These are phyloP conservation scores for Drosophila elegans DNA, from an alignment of 1,140 invertebrate species.

Conservation along the genomic window DNA sequence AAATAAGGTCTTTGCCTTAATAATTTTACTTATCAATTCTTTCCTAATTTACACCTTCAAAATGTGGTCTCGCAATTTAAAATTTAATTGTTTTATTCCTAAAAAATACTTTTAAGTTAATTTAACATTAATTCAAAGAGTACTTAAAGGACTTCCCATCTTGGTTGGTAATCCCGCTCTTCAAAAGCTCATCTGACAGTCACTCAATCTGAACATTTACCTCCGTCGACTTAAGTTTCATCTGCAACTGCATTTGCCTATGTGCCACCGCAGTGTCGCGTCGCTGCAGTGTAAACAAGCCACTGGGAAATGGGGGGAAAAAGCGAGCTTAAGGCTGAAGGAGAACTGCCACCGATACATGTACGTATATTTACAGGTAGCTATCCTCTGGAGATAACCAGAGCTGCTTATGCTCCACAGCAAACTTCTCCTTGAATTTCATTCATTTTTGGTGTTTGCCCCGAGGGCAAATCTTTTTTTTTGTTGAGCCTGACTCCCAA, in stretches of 20 bases:
- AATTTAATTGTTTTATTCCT: no score
- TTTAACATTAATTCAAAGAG: no score
- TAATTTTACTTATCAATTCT: no score
- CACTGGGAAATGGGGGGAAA: constrained; percentile 8
- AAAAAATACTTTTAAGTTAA: no score
- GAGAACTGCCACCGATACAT: constrained; percentile 1
- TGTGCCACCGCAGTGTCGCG: constrained; percentile 42
- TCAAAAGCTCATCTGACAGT: constrained; percentile 7
- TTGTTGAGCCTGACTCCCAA: constrained; percentile 1
- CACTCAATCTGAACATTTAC: constrained; percentile 16
- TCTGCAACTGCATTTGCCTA: constrained; percentile 44
- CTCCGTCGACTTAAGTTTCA: constrained; percentile 21
- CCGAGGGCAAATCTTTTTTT: constrained; percentile 12
- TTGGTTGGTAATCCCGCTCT: neutral
- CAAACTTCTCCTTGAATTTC: neutral
- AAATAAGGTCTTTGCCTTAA: no score
- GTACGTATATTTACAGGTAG: constrained; percentile 9
- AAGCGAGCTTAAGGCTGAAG: neutral
- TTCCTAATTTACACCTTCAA: no score
- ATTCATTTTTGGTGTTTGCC: constrained; percentile 16
- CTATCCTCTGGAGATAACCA: neutral
- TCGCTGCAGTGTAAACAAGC: constrained; percentile 57
- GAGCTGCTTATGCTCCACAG: neutral
- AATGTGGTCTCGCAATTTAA: no score
- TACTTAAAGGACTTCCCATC: no score